Base-by-base conservation (phyloP, 2,113 vertebrate genomes). In the Aix galericulata region DNA sequence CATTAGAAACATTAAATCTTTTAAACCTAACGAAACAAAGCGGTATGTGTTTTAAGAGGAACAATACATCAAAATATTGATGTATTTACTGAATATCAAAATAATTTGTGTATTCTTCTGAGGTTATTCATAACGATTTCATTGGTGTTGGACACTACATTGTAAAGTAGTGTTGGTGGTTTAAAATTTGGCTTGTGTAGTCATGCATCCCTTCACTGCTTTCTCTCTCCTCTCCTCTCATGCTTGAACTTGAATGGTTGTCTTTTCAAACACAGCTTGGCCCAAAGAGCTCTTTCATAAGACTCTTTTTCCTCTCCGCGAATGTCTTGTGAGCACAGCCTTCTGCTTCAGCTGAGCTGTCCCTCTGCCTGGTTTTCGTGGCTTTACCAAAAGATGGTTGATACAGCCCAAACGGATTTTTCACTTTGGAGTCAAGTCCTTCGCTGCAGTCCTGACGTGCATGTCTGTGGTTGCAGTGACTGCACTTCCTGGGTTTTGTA, bases 201-300 rank as follows among this genome's bases (percentile, higher is more conserved):
- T 32, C 55, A 21, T 5, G 48, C 12, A 8, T 8, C 56, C 53
- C 64, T 48, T 66, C 67, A 2, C 26, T 32, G 53, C 8, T 36
- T 25, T 17, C 29, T 86, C 64, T 40, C 64, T 40, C 46, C 9
- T 0, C 44, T 60, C n/a, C 34, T 44, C 82, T 36, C 64, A 2
- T 60, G 23, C 48, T 84, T 40, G 29, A 15, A 2, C 68, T 46
- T 12, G 14, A 17, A 40, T 27, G 34, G 36, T 2, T 84, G 2
- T 60, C 55, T 81, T 83, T 93, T 11, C 94, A 86, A 84, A 66
- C 26, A 6, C 9, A 85, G 56, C 78, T 92, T 9, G 90, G 13
- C 21, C 97, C 97, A 52, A 93, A 97, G n/a, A 96, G 95, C 52
- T 97, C 95, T 75, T 95, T 71, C 95, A 73, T 86, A 25, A 97